Percentiles rank a stretch among this genome's conserved stretches.
Conservation (phyloP, 2,797 vertebrate species). For the Poeciliopsis infans region DNA sequence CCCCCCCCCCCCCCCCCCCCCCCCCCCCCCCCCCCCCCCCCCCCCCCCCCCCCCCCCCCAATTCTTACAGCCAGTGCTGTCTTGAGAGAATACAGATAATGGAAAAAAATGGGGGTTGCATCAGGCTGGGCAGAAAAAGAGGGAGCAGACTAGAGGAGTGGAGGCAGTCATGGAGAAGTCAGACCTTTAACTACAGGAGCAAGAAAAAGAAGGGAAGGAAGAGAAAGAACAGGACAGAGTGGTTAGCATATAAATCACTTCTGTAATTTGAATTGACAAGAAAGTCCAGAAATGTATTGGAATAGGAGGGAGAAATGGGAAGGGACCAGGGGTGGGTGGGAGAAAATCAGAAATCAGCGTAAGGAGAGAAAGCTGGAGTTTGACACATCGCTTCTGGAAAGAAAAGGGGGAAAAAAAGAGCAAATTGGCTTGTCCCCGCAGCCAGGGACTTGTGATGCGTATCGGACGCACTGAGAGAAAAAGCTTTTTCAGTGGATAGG, state of each 20-base stretch:
- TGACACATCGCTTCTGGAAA: slow-evolving; percentile 48
- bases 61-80: slow-evolving; percentile 66
- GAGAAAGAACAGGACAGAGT: slow-evolving; percentile 68
- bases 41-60: too few species aligned
- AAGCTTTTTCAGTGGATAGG: slow-evolving; percentile 44
- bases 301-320: slow-evolving; percentile 40
- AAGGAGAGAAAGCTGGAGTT: slow-evolving; percentile 52
- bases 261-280: slow-evolving; percentile 64
- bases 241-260: slow-evolving; percentile 75
- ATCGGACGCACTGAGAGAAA: slow-evolving; percentile 62
- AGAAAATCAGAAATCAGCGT: slow-evolving; percentile 39
- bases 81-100: slow-evolving; percentile 72
- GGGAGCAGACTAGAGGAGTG: slow-evolving; percentile 74
- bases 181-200: slow-evolving; percentile 79
- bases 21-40: too few species aligned
- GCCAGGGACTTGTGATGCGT: slow-evolving; percentile 59
- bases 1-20: too few species aligned
- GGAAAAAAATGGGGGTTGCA: slow-evolving; percentile 68
- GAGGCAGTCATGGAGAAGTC: slow-evolving; percentile 78
- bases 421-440: slow-evolving; percentile 72
- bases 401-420: slow-evolving; percentile 31
- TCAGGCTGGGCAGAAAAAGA: slow-evolving; percentile 71
- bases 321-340: slow-evolving; percentile 12
- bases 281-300: slow-evolving; percentile 60
- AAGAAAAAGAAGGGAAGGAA: slow-evolving; percentile 46